Percentiles rank a stretch among this genome's conserved stretches.
phyloP scores from a whole-genome alignment of 1,140 invertebrate genomes.

The Leptestheria dahalacensis region DNA sequence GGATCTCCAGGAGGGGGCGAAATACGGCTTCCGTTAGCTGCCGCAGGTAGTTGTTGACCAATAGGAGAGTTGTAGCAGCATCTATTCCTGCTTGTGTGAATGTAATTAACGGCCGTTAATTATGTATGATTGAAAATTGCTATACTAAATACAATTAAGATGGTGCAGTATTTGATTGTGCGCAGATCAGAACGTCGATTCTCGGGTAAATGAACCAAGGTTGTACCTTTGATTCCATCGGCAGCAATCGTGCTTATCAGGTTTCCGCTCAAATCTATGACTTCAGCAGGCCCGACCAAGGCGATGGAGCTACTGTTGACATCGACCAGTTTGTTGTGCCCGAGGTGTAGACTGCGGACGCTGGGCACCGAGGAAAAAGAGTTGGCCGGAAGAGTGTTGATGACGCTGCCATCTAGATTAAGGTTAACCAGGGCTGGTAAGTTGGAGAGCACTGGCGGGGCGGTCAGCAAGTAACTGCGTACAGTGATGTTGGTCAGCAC shows the following conservation, averaged over 20 bases:
- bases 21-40: not conserved
- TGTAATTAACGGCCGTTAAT: not conserved
- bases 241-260: not conserved
- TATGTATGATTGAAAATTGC: not conserved
- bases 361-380: conserved; percentile 5
- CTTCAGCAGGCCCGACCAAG: not conserved
- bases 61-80: conserved; percentile 1
- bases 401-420: conserved; percentile 12
- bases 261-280: conserved; percentile 4
- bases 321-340: conserved; percentile 9
- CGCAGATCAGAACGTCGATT: not conserved
- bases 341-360: conserved; percentile 4
- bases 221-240: not conserved
- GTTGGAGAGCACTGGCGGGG: not conserved
- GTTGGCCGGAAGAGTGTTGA: not conserved
- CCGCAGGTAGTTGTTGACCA: conserved; percentile 10
- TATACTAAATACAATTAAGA: not conserved
- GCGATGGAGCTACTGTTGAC: not conserved
- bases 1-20: not conserved
- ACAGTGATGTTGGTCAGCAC: not conserved
- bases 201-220: not conserved
- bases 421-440: conserved; percentile 6
- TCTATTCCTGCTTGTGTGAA: conserved; percentile 1
- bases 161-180: not conserved
- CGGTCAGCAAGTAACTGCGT: conserved; percentile 2